phyloP scores from a whole-genome alignment of 2,113 vertebrate species.

The Ochotona princeps region DNA sequence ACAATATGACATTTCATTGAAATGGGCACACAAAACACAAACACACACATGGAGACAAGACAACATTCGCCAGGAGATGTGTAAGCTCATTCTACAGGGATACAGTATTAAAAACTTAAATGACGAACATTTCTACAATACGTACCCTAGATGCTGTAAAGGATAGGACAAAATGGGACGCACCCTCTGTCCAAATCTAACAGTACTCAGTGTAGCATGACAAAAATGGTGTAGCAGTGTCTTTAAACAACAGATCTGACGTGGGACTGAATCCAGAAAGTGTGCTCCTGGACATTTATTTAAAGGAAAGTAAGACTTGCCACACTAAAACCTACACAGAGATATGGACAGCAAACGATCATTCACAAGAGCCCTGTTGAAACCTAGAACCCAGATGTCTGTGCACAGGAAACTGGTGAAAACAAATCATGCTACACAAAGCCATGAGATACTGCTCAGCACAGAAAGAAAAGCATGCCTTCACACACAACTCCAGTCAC shows the following conservation, averaged over 20 bases:
- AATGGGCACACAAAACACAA: neutral
- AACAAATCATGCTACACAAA: neutral
- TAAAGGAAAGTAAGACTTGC: constrained; percentile 28
- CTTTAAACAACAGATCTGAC: neutral
- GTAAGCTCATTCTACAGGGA: neutral
- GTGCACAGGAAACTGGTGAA: neutral
- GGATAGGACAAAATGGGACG: neutral
- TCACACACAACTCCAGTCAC: neutral
- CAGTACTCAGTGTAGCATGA: neutral
- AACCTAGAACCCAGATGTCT: neutral
- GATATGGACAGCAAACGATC: neutral
- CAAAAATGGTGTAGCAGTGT: neutral
- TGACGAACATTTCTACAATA: neutral
- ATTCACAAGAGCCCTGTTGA: neutral
- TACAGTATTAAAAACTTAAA: neutral
- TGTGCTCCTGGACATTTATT: neutral
- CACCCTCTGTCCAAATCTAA: neutral
- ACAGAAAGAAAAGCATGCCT: neutral
- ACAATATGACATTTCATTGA: neutral
- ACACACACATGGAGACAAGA: neutral
- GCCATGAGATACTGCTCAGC: neutral
- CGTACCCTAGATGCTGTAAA: neutral
- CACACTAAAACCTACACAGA: neutral
- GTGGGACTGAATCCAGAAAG: neutral
- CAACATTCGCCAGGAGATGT: neutral